Conservation (phyloP, 2,888 invertebrate species). For the Helleia helle region DNA sequence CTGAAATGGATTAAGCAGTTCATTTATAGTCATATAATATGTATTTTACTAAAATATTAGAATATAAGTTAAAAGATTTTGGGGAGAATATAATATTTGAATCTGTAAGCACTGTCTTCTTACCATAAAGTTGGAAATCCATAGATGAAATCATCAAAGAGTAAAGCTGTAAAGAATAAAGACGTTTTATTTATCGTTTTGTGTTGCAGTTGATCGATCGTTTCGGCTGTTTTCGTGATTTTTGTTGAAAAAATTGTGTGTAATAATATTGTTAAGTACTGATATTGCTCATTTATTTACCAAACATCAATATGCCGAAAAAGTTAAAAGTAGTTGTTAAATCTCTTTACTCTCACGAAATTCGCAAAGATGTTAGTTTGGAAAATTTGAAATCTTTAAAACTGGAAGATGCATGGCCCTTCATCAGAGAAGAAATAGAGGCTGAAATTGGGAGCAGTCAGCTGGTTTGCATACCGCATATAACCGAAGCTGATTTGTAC, state of each 20-base stretch:
- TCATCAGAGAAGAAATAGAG: constrained; percentile 69
- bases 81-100: not conserved
- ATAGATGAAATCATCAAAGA: not conserved
- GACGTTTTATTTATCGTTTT: too few relatives aligned
- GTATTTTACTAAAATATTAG: too few relatives aligned
- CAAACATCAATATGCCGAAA: constrained; percentile 58
- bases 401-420: constrained; percentile 68
- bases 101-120: not conserved
- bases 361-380: constrained; percentile 66
- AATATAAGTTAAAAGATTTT: too few relatives aligned
- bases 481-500: constrained; percentile 66
- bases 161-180: too few relatives aligned
- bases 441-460: constrained; percentile 66
- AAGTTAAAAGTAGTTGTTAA: constrained; percentile 66
- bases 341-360: constrained; percentile 65
- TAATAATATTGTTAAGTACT: constrained; percentile 12
- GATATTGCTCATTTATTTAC: too few relatives aligned
- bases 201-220: too few relatives aligned
- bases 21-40: too few relatives aligned
- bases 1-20: too few relatives aligned
- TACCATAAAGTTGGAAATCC: not conserved
- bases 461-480: constrained; percentile 66
- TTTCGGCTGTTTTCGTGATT: too few relatives aligned
- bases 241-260: constrained; percentile 10
- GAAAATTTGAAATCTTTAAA: constrained; percentile 58